Evolutionary conservation across 2,888 invertebrate species (phyloP).

Genomic region (Ryuthela nishihirai): DNA sequence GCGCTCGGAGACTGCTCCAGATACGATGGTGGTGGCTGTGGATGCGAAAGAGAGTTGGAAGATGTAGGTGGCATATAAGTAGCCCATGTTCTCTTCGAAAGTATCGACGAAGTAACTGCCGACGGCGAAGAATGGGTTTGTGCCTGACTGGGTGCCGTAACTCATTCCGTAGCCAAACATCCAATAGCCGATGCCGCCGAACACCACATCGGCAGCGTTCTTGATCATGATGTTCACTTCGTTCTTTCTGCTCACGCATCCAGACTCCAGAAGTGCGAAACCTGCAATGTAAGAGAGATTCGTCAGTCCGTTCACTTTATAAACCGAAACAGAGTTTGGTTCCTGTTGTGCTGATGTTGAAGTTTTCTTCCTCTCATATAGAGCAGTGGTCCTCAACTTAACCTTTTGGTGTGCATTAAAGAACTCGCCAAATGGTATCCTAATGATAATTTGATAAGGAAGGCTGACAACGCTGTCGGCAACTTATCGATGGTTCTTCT

Average conservation of each 20-base stretch:
- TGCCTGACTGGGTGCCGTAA: conserved; percentile 62
- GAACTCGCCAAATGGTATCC: too few species aligned
- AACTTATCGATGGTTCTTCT: too few species aligned
- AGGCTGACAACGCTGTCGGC: too few species aligned
- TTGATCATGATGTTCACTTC: conserved; percentile 98
- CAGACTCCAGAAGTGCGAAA: conserved; percentile 90
- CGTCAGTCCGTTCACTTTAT: background rate
- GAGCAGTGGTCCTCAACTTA: too few species aligned
- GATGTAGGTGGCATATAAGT: conserved; percentile 78
- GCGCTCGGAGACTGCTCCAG: conserved; percentile 93
- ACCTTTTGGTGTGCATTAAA: too few species aligned
- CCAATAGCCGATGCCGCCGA: conserved; percentile 93
- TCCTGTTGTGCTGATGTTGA: too few species aligned
- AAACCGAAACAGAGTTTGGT: too few species aligned
- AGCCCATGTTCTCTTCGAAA: conserved; percentile 64
- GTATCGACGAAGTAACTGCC: conserved; percentile 82
- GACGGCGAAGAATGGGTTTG: conserved; percentile 75
- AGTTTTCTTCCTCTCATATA: too few species aligned
- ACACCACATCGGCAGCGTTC: conserved; percentile 85
- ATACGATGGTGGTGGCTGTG: conserved; percentile 85
- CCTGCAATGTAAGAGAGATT: conserved; percentile 53
- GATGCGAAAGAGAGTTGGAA: conserved; percentile 85
- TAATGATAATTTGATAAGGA: too few species aligned
- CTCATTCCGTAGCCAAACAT: conserved; percentile 89
- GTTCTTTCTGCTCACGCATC: conserved; percentile 72